Percentiles rank a stretch among this genome's conserved stretches.
Evolutionary conservation across 2,888 invertebrate species (phyloP).

Genomic region (Eulithis prunata): DNA sequence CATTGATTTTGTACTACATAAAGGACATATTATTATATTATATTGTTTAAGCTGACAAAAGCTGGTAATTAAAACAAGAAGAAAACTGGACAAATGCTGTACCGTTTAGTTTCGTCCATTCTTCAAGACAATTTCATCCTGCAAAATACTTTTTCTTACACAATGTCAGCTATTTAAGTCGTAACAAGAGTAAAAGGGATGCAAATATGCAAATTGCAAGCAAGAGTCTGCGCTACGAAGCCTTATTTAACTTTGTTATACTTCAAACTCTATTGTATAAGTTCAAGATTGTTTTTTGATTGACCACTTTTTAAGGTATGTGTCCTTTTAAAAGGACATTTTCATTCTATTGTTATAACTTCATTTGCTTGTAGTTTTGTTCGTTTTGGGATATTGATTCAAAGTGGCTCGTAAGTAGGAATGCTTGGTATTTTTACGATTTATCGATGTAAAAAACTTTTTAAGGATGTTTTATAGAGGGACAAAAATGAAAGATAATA

Average conservation of each 20-base stretch:
- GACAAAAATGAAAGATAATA: constrained; percentile 11
- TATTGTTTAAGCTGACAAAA: too few species aligned
- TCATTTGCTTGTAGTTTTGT: constrained; percentile 74
- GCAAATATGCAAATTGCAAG: constrained; percentile 67
- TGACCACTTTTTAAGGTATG: constrained; percentile 38
- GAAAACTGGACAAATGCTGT: background rate
- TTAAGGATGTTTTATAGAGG: constrained; percentile 27
- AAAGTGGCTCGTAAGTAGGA: constrained; percentile 75
- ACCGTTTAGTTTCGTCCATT: background rate
- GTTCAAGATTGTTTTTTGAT: constrained; percentile 27
- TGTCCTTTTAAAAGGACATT: constrained; percentile 39
- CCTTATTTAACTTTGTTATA: constrained; percentile 3
- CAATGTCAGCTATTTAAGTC: constrained; percentile 52
- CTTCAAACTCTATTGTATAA: constrained; percentile 5
- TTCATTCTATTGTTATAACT: constrained; percentile 75
- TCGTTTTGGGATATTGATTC: constrained; percentile 79
- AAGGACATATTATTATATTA: too few species aligned
- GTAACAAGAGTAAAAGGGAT: constrained; percentile 62
- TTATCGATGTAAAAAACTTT: constrained; percentile 53
- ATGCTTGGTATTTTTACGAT: constrained; percentile 79
- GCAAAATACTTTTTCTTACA: constrained; percentile 28
- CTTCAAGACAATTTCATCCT: background rate
- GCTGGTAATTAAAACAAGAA: background rate
- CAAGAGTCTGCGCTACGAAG: constrained; percentile 44
- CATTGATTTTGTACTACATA: too few species aligned